Evolutionary conservation across 2,888 invertebrate genomes (phyloP).

Genomic region (Orthosia gracilis): DNA sequence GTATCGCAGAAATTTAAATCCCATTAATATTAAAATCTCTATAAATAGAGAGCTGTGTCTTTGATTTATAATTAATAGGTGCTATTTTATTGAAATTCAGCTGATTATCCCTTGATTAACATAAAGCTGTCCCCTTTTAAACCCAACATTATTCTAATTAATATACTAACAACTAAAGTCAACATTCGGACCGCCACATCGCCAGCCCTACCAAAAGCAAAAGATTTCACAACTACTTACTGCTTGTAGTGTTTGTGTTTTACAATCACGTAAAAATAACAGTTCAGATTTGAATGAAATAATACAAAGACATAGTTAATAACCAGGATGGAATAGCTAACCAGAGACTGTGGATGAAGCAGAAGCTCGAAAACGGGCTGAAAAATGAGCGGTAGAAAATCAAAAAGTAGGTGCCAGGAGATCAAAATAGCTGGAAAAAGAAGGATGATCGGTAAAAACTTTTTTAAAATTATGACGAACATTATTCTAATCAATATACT

Average conservation of each 20-base stretch:
- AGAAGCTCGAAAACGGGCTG: too few species aligned
- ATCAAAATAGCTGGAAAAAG: too few species aligned
- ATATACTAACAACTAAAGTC: neutral
- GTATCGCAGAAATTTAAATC: neutral
- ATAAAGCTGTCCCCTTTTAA: neutral
- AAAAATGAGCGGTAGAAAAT: too few species aligned
- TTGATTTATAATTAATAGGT: neutral
- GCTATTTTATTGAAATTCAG: neutral
- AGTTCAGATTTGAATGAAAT: too few species aligned
- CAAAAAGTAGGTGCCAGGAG: too few species aligned
- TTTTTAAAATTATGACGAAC: too few species aligned
- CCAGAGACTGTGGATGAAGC: too few species aligned
- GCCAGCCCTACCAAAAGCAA: slow-evolving; percentile 64
- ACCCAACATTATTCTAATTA: neutral
- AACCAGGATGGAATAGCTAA: too few species aligned
- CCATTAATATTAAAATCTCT: neutral
- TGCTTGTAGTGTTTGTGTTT: slow-evolving; percentile 68
- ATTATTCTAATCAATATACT: neutral
- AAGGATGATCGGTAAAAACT: too few species aligned
- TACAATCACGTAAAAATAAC: too few species aligned
- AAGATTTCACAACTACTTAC: slow-evolving; percentile 71
- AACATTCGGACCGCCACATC: neutral
- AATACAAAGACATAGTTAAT: too few species aligned
- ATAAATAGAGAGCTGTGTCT: neutral
- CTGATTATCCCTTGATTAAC: neutral